Evolutionary conservation across 2,113 vertebrate genomes (phyloP).

Genomic region (Opisthocomus hoazin): DNA sequence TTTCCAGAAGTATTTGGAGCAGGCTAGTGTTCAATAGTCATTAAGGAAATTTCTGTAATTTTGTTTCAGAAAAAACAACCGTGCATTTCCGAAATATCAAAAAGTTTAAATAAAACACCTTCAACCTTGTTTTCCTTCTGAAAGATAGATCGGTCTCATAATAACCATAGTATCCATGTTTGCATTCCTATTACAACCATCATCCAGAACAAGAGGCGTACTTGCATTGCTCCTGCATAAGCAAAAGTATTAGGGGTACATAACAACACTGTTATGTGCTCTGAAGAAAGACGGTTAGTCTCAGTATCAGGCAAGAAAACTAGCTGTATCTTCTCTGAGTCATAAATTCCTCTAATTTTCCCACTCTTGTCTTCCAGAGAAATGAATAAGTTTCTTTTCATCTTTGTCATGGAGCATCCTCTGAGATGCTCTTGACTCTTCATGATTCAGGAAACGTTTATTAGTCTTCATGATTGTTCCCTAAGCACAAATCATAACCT

Average conservation of each 20-base stretch:
- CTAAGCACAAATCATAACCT: background rate
- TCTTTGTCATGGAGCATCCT: background rate
- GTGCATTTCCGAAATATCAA: background rate
- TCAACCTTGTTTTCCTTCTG: background rate
- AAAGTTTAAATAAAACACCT: background rate
- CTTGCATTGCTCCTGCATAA: background rate
- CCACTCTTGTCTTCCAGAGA: background rate
- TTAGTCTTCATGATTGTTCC: background rate
- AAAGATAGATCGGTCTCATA: background rate
- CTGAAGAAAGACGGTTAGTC: background rate
- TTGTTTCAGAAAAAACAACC: background rate
- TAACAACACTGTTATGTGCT: background rate
- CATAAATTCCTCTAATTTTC: background rate
- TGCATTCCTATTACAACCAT: background rate
- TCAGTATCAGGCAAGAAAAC: background rate
- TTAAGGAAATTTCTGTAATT: background rate
- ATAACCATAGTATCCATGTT: fast-evolving
- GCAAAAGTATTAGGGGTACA: background rate
- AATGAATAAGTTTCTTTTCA: background rate
- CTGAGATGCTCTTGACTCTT: background rate
- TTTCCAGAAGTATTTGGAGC: background rate
- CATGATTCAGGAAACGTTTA: background rate
- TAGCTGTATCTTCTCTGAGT: background rate
- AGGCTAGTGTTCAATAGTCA: background rate
- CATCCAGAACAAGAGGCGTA: background rate